Evolutionary conservation across 1,140 invertebrate species (phyloP).

Genomic region (Drosophila saltans): DNA sequence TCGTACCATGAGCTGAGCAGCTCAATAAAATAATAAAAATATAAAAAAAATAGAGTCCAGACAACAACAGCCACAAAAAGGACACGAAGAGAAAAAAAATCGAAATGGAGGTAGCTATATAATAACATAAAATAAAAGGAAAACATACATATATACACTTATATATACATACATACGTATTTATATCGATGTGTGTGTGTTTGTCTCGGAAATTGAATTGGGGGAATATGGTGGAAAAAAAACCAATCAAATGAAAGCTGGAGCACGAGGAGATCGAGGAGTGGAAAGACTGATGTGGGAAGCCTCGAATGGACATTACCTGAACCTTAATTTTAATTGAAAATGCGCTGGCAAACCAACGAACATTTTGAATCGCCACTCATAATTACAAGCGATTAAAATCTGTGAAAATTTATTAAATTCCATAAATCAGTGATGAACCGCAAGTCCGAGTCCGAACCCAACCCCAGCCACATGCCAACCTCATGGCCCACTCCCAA

Average conservation of each 20-base stretch:
- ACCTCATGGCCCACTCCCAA: neutral
- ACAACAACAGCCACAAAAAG: constrained; percentile 2
- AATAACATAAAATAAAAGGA: constrained; percentile 74
- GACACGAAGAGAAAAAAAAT: constrained; percentile 11
- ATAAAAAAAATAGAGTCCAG: constrained; percentile 28
- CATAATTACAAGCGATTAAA: constrained; percentile 79
- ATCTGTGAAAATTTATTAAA: constrained; percentile 80
- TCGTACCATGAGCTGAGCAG: constrained; percentile 39
- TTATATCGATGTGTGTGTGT: neutral
- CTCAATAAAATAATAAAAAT: constrained; percentile 27
- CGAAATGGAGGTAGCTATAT: constrained; percentile 34
- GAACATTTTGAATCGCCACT: neutral
- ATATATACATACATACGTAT: neutral
- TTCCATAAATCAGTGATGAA: constrained; percentile 72
- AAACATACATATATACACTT: constrained; percentile 19
- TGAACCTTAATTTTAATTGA: constrained; percentile 75
- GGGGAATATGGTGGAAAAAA: constrained; percentile 31
- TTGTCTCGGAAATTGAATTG: constrained; percentile 51
- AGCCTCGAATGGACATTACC: constrained; percentile 51
- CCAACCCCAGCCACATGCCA: constrained; percentile 8
- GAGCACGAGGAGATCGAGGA: neutral
- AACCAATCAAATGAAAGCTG: constrained; percentile 70
- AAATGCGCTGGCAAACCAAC: constrained; percentile 33
- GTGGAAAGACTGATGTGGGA: neutral
- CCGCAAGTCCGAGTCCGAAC: neutral